A percentile compares a stretch with the other conserved stretches of the same genome.
Conservation (phyloP, 2,888 invertebrate genomes). For the Embidobia sp. region DNA sequence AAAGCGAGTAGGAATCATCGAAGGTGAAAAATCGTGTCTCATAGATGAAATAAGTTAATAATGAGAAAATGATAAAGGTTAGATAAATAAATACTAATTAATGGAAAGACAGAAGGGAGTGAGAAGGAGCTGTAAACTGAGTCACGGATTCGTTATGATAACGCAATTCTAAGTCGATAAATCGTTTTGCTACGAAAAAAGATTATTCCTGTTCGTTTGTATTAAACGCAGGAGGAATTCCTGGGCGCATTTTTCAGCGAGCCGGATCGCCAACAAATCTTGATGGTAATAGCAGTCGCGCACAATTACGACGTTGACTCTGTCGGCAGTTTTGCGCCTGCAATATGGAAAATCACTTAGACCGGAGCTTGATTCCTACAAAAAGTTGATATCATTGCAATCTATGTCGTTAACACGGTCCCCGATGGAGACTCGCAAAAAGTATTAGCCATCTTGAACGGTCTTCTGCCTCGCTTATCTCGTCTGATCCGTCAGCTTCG, state of each 20-base stretch:
- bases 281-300: neutral
- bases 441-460: conserved; percentile 56
- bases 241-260: neutral
- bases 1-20: too few relatives aligned
- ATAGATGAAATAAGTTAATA: too few relatives aligned
- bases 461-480: conserved; percentile 49
- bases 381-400: conserved; percentile 40
- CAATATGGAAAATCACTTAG: conserved; percentile 49
- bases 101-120: too few relatives aligned
- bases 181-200: conserved; percentile 1
- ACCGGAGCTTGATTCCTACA: conserved; percentile 7
- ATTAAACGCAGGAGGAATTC: neutral
- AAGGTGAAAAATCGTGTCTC: too few relatives aligned
- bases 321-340: conserved; percentile 1
- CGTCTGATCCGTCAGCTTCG: conserved; percentile 42
- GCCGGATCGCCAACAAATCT: neutral
- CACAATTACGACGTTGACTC: conserved; percentile 18
- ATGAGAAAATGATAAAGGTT: too few relatives aligned
- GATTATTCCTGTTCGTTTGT: neutral
- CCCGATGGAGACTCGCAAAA: conserved; percentile 25
- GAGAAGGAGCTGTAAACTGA: conserved; percentile 2
- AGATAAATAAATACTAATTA: too few relatives aligned
- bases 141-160: neutral
- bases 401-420: conserved; percentile 46
- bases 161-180: conserved; percentile 1